Base-by-base conservation (phyloP, 2,888 invertebrate species). In the Microplitis manilae region DNA sequence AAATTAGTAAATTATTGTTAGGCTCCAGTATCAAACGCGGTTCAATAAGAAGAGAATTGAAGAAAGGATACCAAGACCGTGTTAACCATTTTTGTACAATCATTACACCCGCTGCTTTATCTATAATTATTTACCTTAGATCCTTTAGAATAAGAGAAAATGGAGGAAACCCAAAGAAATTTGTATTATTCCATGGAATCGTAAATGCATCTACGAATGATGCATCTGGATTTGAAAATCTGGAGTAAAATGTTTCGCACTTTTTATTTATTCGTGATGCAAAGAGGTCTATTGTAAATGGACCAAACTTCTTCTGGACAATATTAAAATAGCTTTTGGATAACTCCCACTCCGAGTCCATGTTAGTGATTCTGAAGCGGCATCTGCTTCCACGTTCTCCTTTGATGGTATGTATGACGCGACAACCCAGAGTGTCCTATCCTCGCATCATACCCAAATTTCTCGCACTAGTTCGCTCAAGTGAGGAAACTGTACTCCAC, bases 381-480 rank as follows among this genome's bases (percentile, higher is more conserved):
- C 8, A 73, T 85, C 85, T 6, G 85, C 84, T 60, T 81, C 75
- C 7, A 41, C 17, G 64, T 84, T 82, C 4, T 79, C 77, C 5
- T 65, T 68, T 17, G 81, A 83, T 30, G 73, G 13, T 41, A 81
- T 83, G 50, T 83, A 83, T 5, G 82, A 80, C 2, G 84, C 82
- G 20, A 79, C 79, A 9, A 84, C 64, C 69, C 74, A 82, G 8
- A 82, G 30, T 20, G 78, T 73, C 60, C 79, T 73, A 7, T 17
- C 8, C 74, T 81, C 81, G 62, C 80, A 81, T 76, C 75, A 82
- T 59, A 79, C 74, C 79, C 82, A 83, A 71, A 83, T 79, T 59
- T 74, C 15, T 67, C 76, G 70, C 6, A 81, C 75, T 60, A 81
- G 15, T 20, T 61, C 20, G 62, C 78, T 79, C 6, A 81, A 75